Evolutionary conservation across 2,888 invertebrate species (phyloP).

Genomic region (Cinara cedri): DNA sequence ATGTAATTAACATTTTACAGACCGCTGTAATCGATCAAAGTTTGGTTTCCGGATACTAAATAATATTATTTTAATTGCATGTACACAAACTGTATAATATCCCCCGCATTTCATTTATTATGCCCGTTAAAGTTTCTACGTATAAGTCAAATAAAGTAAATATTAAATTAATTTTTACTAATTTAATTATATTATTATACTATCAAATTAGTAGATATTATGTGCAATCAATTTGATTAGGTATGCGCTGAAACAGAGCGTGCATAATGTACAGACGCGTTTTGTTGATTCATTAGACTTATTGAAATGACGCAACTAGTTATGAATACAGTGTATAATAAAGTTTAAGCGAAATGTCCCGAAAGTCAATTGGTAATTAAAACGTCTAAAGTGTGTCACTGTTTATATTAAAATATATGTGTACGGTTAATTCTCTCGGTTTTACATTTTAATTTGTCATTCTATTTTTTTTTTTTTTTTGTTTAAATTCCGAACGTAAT

Average conservation of each 20-base stretch:
- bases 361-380: conserved; percentile 18
- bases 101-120: no score
- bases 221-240: neutral
- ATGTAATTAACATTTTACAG: no score
- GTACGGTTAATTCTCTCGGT: neutral
- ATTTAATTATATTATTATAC: neutral
- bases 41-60: no score
- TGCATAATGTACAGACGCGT: neutral
- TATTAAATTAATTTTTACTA: neutral
- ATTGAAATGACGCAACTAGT: neutral
- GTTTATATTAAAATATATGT: no score
- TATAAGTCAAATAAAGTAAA: neutral
- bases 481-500: no score
- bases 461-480: neutral
- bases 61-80: no score
- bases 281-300: neutral
- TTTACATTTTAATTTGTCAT: neutral
- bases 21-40: no score
- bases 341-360: neutral
- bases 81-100: no score
- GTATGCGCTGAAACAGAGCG: neutral
- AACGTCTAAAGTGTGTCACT: neutral
- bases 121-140: no score
- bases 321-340: neutral
- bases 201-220: neutral